Evolutionary conservation across 2,113 vertebrate species (phyloP), one percentile per base, ranked within the genome.

Genomic region (Burhinus bistriatus): DNA sequence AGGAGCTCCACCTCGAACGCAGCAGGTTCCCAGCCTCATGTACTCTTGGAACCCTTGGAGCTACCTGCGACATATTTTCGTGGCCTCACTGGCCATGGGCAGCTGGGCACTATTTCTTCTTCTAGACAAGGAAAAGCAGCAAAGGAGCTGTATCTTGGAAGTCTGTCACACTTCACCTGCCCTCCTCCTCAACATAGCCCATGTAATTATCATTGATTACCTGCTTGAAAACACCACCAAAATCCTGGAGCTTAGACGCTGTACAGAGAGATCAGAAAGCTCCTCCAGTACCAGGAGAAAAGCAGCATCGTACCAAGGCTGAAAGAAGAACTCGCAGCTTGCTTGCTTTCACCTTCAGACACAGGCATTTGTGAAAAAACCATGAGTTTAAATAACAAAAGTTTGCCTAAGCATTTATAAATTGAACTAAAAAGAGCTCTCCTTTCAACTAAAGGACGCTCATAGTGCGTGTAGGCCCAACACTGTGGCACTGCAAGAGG

Each of bases 401-500:
- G 15, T 54, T 90, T 68, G 14, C 18, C 34, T 76, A 65, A 88
- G 44, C 14, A 52, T 30, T 80, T 52, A 79, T 20, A 76, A 72
- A 84, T 12, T 29, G 42, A 76, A 29, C 23, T 27, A 51, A 42
- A 71, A 64, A 11, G 4, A n/a, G 32, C 13, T 21, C 44, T 58
- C 29, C 47, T 71, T 55, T 64, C 57, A 82, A 10, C 12, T 51
- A 27, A 25, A 87, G 75, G 32, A 15, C 34, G 4, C 8, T 45
- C 2, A 2, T 4, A 27, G 34, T 1, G 2, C 0, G 0, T 27
- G 30, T 11, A 38, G 13, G 14, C 25, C 36, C 80, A 45, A 34
- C 29, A 26, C 32, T 2, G 30, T 6, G 17, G 32, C 26, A 66
- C 30, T 10, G 34, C 15, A 57, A 51, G 29, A 75, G 5, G 21